Evolutionary conservation across 2,797 vertebrate species (phyloP).

Genomic region (Borostomias antarcticus): DNA sequence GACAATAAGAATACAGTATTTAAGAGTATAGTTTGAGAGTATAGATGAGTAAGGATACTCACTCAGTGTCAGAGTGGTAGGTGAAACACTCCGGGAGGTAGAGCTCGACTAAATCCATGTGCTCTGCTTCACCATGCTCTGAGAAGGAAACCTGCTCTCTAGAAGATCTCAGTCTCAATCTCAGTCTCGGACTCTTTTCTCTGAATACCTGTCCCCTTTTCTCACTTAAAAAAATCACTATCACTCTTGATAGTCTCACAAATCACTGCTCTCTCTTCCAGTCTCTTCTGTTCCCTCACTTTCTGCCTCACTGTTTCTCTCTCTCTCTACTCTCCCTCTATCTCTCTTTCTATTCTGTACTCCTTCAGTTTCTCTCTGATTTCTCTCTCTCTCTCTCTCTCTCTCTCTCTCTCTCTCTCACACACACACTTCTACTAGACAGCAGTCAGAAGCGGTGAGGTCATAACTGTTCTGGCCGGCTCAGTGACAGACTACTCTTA

Average conservation of each 20-base stretch:
- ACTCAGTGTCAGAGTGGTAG: slow-evolving; percentile 72
- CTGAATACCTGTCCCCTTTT: slow-evolving; percentile 5
- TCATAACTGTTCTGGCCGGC: slow-evolving; percentile 56
- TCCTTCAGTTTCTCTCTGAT: slow-evolving; percentile 15
- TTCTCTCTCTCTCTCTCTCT: neutral
- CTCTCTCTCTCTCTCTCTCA: neutral
- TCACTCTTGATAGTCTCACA: no score
- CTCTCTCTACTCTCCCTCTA: slow-evolving; percentile 37
- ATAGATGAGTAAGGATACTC: slow-evolving; percentile 48
- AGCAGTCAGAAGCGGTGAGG: slow-evolving; percentile 41
- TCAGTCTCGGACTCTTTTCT: neutral
- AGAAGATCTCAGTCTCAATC: slow-evolving; percentile 24
- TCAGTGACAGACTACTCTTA: slow-evolving; percentile 56
- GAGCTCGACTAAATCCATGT: slow-evolving; percentile 77
- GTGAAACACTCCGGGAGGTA: slow-evolving; percentile 77
- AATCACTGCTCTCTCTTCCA: slow-evolving; percentile 31
- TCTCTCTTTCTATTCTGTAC: neutral
- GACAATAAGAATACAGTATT: neutral
- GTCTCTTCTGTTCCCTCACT: slow-evolving; percentile 37
- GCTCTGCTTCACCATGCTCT: slow-evolving; percentile 64
- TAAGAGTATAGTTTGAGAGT: neutral
- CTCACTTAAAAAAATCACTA: no score
- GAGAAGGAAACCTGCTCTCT: slow-evolving; percentile 17
- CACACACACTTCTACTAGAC: neutral
- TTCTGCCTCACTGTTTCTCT: slow-evolving; percentile 34